Evolutionary conservation across 1,140 invertebrate species (phyloP), one percentile per base, ranked within the genome.

Genomic region (Drosophila tristis): DNA sequence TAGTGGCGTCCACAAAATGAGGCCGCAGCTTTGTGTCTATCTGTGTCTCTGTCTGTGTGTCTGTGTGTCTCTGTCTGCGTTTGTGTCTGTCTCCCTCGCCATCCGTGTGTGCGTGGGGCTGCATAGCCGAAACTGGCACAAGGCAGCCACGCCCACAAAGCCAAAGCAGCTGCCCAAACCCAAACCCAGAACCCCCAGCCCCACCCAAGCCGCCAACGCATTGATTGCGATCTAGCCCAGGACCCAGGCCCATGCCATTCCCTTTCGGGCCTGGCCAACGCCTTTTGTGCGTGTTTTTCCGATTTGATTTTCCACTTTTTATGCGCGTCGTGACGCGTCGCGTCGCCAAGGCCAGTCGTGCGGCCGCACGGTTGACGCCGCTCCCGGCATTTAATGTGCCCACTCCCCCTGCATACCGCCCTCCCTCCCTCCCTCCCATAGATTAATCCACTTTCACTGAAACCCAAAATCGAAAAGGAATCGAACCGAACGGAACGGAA

Each of bases 281-380:
- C 78, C 62, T 61, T 68, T 78, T 77, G 79, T 81, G 79, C 79
- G 79, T 81, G 68, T 78, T 65, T 71, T 82, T 57, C 44, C 79
- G 79, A 82, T 82, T 84, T 82, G 59, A 78, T 78, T 82, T 82
- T 65, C 53, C 70, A 74, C 82, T 81, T 81, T 81, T 82, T 78
- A 81, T 81, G 79, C 68, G 63, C 67, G 57, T 74, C 64, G 67
- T 63, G 79, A 74, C 79, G 59, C 78, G 66, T 31, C 64, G 64
- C 74, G 65, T 71, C 65, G 57, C 55, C 66, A 81, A 81, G 79
- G 79, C 71, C 77, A 51, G 58, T 49, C 58, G 35, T 39, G 63
- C 48, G 7, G 47, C 11, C 54, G 20, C 31, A 31, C 31, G 31
- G 31, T 31, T 31, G 31, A 31, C 8, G 31, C 31, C 31, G 31